Evolutionary conservation across 2,888 invertebrate species (phyloP), one percentile per base, ranked within the genome.

Genomic region (Philhelius pedissequus): DNA sequence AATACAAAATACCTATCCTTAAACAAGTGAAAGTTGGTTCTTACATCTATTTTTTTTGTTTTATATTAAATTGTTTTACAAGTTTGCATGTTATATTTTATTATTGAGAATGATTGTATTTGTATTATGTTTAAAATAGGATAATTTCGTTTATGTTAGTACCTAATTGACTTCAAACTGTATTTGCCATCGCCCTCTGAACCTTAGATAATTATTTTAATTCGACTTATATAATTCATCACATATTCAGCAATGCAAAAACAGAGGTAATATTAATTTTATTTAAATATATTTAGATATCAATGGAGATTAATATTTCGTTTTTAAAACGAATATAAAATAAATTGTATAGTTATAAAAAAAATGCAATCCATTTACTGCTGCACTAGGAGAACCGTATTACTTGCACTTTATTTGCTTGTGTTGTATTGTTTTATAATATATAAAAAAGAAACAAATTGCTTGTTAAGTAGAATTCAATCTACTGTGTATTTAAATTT

Each of bases 111-210:
- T 76, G 35, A 62, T 66, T 71, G 60, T 58, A 71, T 54, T 82
- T 60, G 48, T 73, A 83, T 78, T 77, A 71, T 73, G 60, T 78
- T 83, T 50, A 62, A 22, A 68, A 54, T 83, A 83, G 82, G 54
- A 69, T 83, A 83, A 83, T 83, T 83, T 83, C 60, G 27, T 73
- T 78, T 82, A 54, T 62, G 68, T 83, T 78, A 83, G 62, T 54
- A 52, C 52, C 32, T 71, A 73, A 76, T 35, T 50, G 64, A 64
- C 50, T 75, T 75, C 27, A 75, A 68, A 66, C 54, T 75, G 66
- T 76, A 60, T 71, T 60, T 81, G 81, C 81, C 81, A 81, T 81
- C 52, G 60, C 60, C 77, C 56, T 66, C 60, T 38, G 54, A 77
- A 66, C 62, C 66, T 77, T 82, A 82, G 82, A 74, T 83, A 83